Percentiles rank a stretch among this genome's conserved stretches.
Conservation (phyloP, 92 coral and sea anemone genomes). For the Palythoa grandis region DNA sequence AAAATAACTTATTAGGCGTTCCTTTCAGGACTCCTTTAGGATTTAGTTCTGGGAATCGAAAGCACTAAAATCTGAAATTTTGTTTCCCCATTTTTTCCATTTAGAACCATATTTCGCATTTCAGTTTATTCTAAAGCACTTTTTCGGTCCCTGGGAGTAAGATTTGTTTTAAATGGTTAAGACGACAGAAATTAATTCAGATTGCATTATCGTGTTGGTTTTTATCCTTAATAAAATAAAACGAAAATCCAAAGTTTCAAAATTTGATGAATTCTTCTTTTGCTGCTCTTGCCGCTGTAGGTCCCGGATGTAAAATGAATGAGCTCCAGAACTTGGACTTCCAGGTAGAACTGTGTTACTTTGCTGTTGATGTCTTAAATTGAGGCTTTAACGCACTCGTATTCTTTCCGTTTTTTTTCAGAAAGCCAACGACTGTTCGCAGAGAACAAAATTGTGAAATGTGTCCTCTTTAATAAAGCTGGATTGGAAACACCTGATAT, state of each 20-base stretch:
- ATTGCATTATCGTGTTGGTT: not conserved
- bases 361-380: not conserved
- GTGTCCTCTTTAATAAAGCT: too few relatives aligned
- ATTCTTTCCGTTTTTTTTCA: not conserved
- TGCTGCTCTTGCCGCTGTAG: not conserved
- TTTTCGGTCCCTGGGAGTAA: not conserved
- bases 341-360: not conserved
- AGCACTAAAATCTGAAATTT: too few relatives aligned
- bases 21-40: too few relatives aligned
- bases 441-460: not conserved
- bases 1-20: too few relatives aligned
- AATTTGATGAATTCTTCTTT: not conserved
- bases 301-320: conserved; percentile 7
- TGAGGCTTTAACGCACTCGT: not conserved
- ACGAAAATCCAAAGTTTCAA: not conserved
- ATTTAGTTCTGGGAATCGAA: too few relatives aligned
- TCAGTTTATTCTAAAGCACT: not conserved
- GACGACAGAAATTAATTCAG: not conserved
- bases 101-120: not conserved
- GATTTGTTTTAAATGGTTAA: not conserved
- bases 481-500: too few relatives aligned
- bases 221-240: not conserved
- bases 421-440: not conserved
- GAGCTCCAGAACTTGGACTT: not conserved
- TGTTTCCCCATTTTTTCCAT: too few relatives aligned